Evolutionary conservation across 1,140 invertebrate genomes (phyloP).

Genomic region (Campoletis sonorensis): DNA sequence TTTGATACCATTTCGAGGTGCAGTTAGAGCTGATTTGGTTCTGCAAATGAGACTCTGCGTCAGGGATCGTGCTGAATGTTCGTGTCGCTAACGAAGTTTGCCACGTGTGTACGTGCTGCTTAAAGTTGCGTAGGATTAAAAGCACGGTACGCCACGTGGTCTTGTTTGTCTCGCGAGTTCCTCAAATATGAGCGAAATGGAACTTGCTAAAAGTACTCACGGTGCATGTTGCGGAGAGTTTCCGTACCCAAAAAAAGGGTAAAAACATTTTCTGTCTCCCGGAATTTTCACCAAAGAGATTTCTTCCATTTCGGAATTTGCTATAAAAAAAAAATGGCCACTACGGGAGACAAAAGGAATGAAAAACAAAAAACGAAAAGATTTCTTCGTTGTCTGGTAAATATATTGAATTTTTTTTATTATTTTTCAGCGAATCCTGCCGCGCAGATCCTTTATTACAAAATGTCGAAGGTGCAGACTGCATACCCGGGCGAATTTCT

Average conservation of each 20-base stretch:
- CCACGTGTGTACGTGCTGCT: neutral
- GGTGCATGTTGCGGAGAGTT: neutral
- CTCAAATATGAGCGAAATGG: neutral
- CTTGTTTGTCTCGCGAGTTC: neutral
- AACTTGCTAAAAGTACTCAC: neutral
- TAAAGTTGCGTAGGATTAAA: neutral
- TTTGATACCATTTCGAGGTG: no score
- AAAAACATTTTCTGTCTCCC: no score
- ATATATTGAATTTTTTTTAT: no score
- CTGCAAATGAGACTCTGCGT: neutral
- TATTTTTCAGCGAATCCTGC: neutral
- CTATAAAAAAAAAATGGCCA: no score
- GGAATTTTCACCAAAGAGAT: no score
- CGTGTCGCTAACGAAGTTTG: neutral
- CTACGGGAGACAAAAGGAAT: no score
- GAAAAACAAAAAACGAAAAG: neutral
- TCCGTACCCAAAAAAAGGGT: neutral
- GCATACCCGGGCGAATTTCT: neutral
- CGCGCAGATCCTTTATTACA: neutral
- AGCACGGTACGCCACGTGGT: neutral
- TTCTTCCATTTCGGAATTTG: no score
- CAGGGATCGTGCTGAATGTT: neutral
- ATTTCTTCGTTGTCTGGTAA: neutral
- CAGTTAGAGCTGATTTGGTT: neutral
- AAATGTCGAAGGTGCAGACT: conserved; percentile 17